Percentiles rank a stretch among this genome's conserved stretches.
Conservation (phyloP, 2,113 vertebrate species). For the Cynopterus brachyotis region DNA sequence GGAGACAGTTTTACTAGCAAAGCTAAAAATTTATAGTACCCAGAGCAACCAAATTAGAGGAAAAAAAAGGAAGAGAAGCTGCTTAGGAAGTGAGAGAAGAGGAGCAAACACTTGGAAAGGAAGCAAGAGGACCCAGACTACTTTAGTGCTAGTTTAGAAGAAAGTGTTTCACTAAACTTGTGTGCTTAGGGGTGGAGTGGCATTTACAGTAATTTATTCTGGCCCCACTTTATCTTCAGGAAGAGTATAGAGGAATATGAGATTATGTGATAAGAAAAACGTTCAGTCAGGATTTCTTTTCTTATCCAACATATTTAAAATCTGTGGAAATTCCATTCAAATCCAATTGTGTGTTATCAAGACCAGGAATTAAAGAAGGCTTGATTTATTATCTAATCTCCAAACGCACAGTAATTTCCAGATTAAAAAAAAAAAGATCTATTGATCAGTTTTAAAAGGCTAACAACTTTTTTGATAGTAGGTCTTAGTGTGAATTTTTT, state of each 20-base stretch:
- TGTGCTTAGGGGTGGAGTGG: not conserved
- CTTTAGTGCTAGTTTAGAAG: not conserved
- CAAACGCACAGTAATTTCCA: not conserved
- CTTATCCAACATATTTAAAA: not conserved
- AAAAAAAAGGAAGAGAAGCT: not conserved
- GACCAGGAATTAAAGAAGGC: not conserved
- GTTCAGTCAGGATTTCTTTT: not conserved
- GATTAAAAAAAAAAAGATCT: not conserved
- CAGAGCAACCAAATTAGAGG: not conserved
- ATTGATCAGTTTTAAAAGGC: not conserved
- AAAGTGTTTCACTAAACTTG: not conserved
- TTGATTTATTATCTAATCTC: slow-evolving; percentile 60
- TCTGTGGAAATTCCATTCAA: not conserved
- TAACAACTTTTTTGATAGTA: slow-evolving; percentile 18
- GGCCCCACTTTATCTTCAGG: not conserved
- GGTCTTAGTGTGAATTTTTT: not conserved
- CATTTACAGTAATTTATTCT: not conserved
- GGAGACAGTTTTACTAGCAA: not conserved
- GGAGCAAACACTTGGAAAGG: not conserved
- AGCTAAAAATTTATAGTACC: not conserved
- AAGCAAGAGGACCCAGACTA: not conserved
- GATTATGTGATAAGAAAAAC: not conserved
- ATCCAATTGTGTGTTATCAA: not conserved
- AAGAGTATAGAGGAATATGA: not conserved
- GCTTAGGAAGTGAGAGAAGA: not conserved